A percentile compares a stretch with the other conserved stretches of the same genome.
Conservation (phyloP, 2,888 invertebrate species). For the Ormyrus rosae region DNA sequence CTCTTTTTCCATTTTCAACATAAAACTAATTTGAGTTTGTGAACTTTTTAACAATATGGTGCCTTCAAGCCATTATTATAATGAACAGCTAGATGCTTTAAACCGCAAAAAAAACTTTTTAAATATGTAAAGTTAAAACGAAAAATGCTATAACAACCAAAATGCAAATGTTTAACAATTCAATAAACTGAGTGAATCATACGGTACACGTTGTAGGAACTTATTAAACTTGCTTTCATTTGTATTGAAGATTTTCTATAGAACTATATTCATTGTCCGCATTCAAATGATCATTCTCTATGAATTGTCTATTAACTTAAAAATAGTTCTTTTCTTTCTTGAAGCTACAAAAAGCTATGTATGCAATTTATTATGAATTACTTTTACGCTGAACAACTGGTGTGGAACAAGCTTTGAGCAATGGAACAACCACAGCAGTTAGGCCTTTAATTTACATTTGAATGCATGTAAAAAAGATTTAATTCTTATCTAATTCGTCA, state of each 20-base stretch:
- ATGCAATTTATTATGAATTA: neutral
- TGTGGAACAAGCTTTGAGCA: slow-evolving; percentile 52
- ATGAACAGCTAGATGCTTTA: neutral
- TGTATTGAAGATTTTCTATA: slow-evolving; percentile 11
- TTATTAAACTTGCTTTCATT: slow-evolving; percentile 24
- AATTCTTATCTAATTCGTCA: slow-evolving; percentile 21
- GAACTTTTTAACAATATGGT: neutral
- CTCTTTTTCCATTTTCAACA: too few species aligned
- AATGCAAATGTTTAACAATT: neutral
- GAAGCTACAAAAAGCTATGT: neutral
- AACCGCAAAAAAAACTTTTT: neutral
- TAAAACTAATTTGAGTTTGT: slow-evolving; percentile 1
- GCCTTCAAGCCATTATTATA: neutral
- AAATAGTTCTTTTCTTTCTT: neutral
- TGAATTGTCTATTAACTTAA: slow-evolving; percentile 10
- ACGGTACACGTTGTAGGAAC: slow-evolving; percentile 29
- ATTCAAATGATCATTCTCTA: slow-evolving; percentile 15
- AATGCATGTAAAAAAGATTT: slow-evolving; percentile 29
- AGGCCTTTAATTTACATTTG: slow-evolving; percentile 28
- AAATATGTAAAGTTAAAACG: neutral
- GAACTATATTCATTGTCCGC: neutral
- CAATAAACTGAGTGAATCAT: slow-evolving; percentile 9
- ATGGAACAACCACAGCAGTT: slow-evolving; percentile 28
- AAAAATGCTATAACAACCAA: slow-evolving; percentile 15
- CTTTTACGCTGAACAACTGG: slow-evolving; percentile 39